These are phyloP conservation scores for Ectobius pallidus DNA, from an alignment of 2,888 invertebrate species.

Conservation along the genomic window DNA sequence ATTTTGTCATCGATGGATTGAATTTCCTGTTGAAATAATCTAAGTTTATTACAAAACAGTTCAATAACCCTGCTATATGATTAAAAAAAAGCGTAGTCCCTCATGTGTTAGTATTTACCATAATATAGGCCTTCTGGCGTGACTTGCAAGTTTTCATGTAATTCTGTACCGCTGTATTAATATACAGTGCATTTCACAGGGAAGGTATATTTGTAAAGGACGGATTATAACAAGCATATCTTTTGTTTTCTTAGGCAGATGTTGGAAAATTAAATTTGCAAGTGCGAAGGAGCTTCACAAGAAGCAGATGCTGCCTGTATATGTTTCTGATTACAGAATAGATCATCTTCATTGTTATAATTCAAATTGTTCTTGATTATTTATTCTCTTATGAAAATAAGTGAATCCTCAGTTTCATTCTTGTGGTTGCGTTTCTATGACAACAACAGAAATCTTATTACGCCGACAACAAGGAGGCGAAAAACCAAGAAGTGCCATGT, in stretches of 20 bases:
- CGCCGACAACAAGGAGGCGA: constrained; percentile 27
- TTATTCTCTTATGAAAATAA: constrained; percentile 20
- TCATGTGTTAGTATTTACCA: too few species aligned
- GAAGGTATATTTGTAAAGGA: too few species aligned
- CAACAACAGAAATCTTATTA: constrained; percentile 37
- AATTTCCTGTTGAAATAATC: too few species aligned
- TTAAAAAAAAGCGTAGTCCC: too few species aligned
- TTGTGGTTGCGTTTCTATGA: constrained; percentile 31
- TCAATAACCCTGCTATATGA: too few species aligned
- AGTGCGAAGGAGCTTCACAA: background rate
- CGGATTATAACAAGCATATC: too few species aligned
- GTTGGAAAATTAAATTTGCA: background rate
- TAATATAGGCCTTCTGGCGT: too few species aligned
- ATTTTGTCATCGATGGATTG: too few species aligned
- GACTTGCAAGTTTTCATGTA: too few species aligned
- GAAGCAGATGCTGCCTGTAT: constrained; percentile 10
- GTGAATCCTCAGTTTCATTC: constrained; percentile 33
- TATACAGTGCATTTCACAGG: too few species aligned
- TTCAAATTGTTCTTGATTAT: constrained; percentile 20
- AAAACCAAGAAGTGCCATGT: constrained; percentile 15
- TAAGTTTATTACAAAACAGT: too few species aligned
- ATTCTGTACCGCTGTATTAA: too few species aligned
- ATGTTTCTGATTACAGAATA: constrained; percentile 21
- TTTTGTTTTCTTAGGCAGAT: background rate
- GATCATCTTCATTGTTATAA: constrained; percentile 23